Conservation (phyloP, 1,140 invertebrate genomes). For the Nasonia giraulti region DNA sequence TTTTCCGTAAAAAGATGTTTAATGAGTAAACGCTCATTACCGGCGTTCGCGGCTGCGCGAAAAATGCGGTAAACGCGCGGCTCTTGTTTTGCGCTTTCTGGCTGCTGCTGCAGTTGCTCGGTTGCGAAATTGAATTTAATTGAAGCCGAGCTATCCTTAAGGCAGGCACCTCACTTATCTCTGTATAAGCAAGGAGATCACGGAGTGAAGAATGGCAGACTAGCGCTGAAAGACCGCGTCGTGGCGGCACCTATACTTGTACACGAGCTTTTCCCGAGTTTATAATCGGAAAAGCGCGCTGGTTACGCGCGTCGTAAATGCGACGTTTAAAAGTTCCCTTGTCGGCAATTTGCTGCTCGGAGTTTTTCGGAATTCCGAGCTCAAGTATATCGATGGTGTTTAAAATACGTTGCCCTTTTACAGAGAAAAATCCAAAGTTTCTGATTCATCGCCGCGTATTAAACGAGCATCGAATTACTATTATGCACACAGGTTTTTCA, state of each 20-base stretch:
- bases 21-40: conserved; percentile 44
- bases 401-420: too few species aligned
- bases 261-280: neutral
- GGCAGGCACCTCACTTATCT: conserved; percentile 30
- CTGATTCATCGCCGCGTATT: too few species aligned
- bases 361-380: too few species aligned
- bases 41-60: neutral
- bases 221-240: neutral
- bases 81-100: neutral
- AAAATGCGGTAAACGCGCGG: conserved; percentile 25
- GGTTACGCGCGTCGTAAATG: neutral
- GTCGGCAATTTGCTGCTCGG: too few species aligned
- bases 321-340: too few species aligned
- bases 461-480: too few species aligned
- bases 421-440: too few species aligned
- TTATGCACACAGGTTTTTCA: too few species aligned
- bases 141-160: conserved; percentile 47
- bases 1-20: conserved; percentile 50
- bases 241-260: neutral
- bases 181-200: conserved; percentile 21
- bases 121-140: conserved; percentile 50
- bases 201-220: neutral
- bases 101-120: neutral
- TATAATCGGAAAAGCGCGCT: conserved; percentile 3
- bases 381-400: too few species aligned